Percentiles rank a stretch among this genome's conserved stretches.
phyloP scores from a whole-genome alignment of 2,797 vertebrate genomes.

The Menidia menidia region DNA sequence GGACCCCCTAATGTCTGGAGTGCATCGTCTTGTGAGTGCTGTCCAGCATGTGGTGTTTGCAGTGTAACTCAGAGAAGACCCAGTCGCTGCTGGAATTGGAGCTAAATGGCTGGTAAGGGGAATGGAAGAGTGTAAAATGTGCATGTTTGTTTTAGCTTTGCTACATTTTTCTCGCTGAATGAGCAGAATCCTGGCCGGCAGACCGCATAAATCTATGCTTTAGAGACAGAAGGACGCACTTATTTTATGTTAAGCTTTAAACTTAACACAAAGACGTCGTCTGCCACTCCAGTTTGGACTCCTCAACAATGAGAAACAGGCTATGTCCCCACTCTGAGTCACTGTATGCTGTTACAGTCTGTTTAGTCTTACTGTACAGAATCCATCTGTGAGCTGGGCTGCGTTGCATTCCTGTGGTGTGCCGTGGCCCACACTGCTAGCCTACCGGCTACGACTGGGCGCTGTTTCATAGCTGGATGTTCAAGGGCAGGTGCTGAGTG shows the following conservation, averaged over 20 bases:
- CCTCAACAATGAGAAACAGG: conserved; percentile 54
- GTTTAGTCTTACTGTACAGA: conserved; percentile 68
- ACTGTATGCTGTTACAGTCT: conserved; percentile 35
- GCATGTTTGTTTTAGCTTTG: conserved; percentile 35
- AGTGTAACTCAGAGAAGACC: conserved; percentile 95
- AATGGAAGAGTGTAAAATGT: conserved; percentile 26
- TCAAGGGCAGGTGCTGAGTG: conserved; percentile 69
- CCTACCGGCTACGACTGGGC: conserved; percentile 42
- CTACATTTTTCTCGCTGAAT: conserved; percentile 44
- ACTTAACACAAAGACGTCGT: conserved; percentile 27
- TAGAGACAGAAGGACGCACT: conserved; percentile 37
- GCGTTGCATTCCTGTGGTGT: conserved; percentile 77
- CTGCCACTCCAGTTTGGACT: conserved; percentile 35
- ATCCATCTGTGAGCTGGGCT: conserved; percentile 60
- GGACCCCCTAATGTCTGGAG: conserved; percentile 63
- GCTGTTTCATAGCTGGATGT: conserved; percentile 46
- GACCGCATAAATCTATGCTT: conserved; percentile 41
- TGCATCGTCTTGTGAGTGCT: conserved; percentile 53
- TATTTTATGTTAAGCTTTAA: conserved; percentile 15
- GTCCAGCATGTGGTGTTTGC: conserved; percentile 95
- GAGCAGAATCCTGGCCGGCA: conserved; percentile 37
- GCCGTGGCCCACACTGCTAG: conserved; percentile 33
- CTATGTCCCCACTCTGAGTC: conserved; percentile 50
- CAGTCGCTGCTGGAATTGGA: conserved; percentile 95
- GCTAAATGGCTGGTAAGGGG: conserved; percentile 91